These are phyloP conservation scores for Hypsopygia costalis DNA, from an alignment of 2,888 invertebrate species.

Conservation along the genomic window DNA sequence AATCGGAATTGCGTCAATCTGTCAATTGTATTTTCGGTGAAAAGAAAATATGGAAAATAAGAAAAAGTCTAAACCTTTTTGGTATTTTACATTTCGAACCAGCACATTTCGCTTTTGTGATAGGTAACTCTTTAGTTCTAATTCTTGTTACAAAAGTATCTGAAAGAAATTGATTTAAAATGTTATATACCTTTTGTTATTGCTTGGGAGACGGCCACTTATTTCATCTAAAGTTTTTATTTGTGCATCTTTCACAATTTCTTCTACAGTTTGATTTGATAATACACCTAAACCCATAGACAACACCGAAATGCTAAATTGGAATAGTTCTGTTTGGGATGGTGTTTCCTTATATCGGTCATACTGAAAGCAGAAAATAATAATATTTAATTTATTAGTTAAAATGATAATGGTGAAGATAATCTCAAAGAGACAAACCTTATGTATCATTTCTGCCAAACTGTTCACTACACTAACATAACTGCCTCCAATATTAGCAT, in stretches of 20 bases:
- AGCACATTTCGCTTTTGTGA: too few relatives aligned
- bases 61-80: too few relatives aligned
- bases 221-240: constrained; percentile 31
- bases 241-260: constrained; percentile 34
- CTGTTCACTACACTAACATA: constrained; percentile 28
- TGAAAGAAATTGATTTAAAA: too few relatives aligned
- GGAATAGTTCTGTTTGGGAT: constrained; percentile 24
- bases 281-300: constrained; percentile 37
- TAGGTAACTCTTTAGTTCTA: too few relatives aligned
- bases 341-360: constrained; percentile 15
- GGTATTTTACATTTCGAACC: too few relatives aligned
- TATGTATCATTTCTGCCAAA: constrained; percentile 29
- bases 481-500: constrained; percentile 28
- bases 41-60: too few relatives aligned
- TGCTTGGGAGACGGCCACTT: constrained; percentile 30
- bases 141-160: too few relatives aligned
- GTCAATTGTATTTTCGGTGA: too few relatives aligned
- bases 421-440: constrained; percentile 20
- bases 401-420: too few relatives aligned
- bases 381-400: too few relatives aligned
- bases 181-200: constrained; percentile 32
- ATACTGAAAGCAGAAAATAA: constrained; percentile 21
- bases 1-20: too few relatives aligned
- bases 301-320: constrained; percentile 30
- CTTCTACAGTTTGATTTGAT: constrained; percentile 35